Conservation (phyloP, 2,888 invertebrate genomes). For the Metallyticus violacea region DNA sequence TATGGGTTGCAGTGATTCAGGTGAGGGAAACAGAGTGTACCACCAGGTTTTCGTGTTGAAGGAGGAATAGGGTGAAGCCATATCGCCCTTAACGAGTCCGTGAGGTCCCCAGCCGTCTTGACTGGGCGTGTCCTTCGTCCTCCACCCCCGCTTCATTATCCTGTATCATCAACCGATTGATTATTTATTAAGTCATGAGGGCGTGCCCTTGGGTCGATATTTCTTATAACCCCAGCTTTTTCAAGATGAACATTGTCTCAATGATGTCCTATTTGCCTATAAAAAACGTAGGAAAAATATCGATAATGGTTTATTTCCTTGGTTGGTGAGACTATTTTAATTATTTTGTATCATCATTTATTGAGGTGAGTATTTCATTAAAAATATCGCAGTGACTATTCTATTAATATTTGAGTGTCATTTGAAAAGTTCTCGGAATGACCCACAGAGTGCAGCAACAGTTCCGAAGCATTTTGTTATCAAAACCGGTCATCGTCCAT, state of each 20-base stretch:
- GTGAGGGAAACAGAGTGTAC: not conserved
- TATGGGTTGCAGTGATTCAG: not conserved
- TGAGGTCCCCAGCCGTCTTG: not conserved
- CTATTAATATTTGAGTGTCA: too few species aligned
- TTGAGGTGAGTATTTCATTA: too few species aligned
- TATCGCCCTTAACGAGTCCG: slow-evolving; percentile 15
- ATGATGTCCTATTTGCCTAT: not conserved
- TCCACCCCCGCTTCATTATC: not conserved
- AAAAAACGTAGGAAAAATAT: too few species aligned
- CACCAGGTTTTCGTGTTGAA: not conserved
- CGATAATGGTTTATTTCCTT: too few species aligned
- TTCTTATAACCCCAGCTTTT: not conserved
- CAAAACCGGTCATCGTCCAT: too few species aligned
- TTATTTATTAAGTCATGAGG: slow-evolving; percentile 1
- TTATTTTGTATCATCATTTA: too few species aligned
- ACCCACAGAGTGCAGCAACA: too few species aligned
- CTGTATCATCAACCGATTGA: not conserved
- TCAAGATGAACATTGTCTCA: not conserved
- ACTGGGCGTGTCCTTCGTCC: slow-evolving; percentile 4
- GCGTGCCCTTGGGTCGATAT: not conserved
- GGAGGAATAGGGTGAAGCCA: not conserved
- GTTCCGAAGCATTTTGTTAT: too few species aligned
- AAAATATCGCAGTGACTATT: too few species aligned
- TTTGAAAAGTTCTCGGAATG: too few species aligned
- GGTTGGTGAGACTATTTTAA: too few species aligned